Percentiles rank a stretch among this genome's conserved stretches.
phyloP scores from a whole-genome alignment of 2,888 invertebrate species.

The Campoletis raptor region DNA sequence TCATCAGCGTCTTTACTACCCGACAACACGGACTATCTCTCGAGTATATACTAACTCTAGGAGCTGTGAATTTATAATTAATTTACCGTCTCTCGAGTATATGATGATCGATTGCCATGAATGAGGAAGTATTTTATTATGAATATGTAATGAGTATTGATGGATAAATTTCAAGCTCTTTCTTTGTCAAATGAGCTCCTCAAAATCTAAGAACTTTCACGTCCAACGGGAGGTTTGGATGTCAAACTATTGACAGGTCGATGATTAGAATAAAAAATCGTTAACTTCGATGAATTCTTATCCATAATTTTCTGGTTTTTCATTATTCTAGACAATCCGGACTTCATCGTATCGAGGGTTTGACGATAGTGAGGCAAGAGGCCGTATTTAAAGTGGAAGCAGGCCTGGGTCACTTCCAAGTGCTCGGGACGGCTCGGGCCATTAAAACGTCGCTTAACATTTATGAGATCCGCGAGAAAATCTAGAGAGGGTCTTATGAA shows the following conservation, averaged over 20 bases:
- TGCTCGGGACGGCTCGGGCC: conserved; percentile 60
- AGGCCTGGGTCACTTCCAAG: conserved; percentile 52
- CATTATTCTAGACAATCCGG: conserved; percentile 30
- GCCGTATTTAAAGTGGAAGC: conserved; percentile 55
- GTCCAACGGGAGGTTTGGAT: not conserved
- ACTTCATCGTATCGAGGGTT: conserved; percentile 26
- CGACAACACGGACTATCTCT: conserved; percentile 10
- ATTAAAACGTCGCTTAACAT: conserved; percentile 71
- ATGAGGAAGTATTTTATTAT: conserved; percentile 35
- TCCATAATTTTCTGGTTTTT: not conserved
- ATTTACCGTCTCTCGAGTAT: conserved; percentile 41
- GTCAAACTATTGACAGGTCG: not conserved
- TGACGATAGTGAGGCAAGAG: conserved; percentile 44
- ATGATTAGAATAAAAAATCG: not conserved
- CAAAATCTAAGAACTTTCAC: not conserved
- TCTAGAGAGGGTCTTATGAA: conserved; percentile 56
- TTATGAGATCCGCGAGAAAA: conserved; percentile 64
- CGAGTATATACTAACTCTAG: conserved; percentile 4
- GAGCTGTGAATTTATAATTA: conserved; percentile 63
- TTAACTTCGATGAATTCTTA: not conserved
- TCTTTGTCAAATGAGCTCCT: not conserved
- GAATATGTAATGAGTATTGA: conserved; percentile 14
- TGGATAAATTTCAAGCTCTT: not conserved
- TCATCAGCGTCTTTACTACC: conserved; percentile 21
- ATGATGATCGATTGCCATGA: conserved; percentile 35